Evolutionary conservation across 2,888 invertebrate species (phyloP).

Genomic region (Terebella lapidaria): DNA sequence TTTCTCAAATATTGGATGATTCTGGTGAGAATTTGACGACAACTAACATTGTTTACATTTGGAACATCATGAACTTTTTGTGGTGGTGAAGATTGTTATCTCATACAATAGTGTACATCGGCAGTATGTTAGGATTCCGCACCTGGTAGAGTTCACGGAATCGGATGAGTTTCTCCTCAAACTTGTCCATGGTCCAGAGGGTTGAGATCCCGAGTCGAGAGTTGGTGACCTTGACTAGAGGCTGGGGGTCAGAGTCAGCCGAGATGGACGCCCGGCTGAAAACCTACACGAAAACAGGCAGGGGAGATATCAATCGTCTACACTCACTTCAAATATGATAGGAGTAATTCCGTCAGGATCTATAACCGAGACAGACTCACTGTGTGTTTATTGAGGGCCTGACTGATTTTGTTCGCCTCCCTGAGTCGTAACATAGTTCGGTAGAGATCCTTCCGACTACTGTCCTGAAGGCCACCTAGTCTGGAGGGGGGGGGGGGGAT

Average conservation of each 20-base stretch:
- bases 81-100: too few species aligned
- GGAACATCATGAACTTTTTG: too few species aligned
- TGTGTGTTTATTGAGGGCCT: constrained; percentile 39
- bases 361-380: too few species aligned
- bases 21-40: too few species aligned
- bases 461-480: neutral
- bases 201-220: constrained; percentile 39
- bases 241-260: neutral
- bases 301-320: neutral
- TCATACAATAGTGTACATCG: too few species aligned
- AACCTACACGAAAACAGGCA: neutral
- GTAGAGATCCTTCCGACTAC: neutral
- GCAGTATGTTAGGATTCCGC: too few species aligned
- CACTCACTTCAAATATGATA: neutral
- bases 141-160: constrained; percentile 42
- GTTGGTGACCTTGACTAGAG: constrained; percentile 32
- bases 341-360: neutral
- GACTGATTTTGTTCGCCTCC: constrained; percentile 49
- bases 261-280: neutral
- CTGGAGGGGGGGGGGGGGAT: neutral
- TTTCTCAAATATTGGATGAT: too few species aligned
- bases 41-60: too few species aligned
- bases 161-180: constrained; percentile 44
- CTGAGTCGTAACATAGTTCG: constrained; percentile 30
- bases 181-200: constrained; percentile 41